Percentiles rank a stretch among this genome's conserved stretches.
These are phyloP conservation scores for Homarus americanus DNA, from an alignment of 1,140 invertebrate species.

Conservation along the genomic window DNA sequence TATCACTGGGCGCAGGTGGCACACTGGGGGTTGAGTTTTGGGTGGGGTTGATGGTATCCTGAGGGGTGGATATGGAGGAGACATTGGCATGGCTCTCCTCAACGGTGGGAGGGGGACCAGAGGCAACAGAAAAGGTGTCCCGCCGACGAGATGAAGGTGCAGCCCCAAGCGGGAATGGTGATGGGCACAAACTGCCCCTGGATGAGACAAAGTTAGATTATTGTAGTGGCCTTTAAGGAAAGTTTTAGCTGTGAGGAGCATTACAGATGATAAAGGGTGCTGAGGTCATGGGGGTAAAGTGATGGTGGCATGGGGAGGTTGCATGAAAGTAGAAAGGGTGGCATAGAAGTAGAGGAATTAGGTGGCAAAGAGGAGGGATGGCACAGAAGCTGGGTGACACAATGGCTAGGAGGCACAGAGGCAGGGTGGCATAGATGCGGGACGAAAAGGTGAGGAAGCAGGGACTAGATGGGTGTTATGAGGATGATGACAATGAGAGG, in stretches of 20 bases:
- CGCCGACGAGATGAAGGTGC: constrained; percentile 18
- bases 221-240: background rate
- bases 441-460: too few species aligned
- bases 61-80: constrained; percentile 18
- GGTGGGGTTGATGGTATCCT: background rate
- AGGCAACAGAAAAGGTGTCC: constrained; percentile 20
- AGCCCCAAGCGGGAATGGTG: constrained; percentile 44
- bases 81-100: background rate
- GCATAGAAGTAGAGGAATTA: background rate
- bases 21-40: background rate
- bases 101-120: background rate
- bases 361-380: background rate
- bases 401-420: too few species aligned
- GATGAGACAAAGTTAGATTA: background rate
- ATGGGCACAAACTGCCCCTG: constrained; percentile 41
- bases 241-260: background rate
- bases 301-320: background rate
- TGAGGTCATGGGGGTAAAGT: background rate
- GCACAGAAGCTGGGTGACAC: too few species aligned
- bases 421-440: too few species aligned
- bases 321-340: background rate
- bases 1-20: constrained; percentile 5
- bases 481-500: too few species aligned
- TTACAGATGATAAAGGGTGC: background rate
- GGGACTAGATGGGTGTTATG: too few species aligned